Conservation (phyloP, 2,797 vertebrate species). For the Coccyzus lansbergi region DNA sequence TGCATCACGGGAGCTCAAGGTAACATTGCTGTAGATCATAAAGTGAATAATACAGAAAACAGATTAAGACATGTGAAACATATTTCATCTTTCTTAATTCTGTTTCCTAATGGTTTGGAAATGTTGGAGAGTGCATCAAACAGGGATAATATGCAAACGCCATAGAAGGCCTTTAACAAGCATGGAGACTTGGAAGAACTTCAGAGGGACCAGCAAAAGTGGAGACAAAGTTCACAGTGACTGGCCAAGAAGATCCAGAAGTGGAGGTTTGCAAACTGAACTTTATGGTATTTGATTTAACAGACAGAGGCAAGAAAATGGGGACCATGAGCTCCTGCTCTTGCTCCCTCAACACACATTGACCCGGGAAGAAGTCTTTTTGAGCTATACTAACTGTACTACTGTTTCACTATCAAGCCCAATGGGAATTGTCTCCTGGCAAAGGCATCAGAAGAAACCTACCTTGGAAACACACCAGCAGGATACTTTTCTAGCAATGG, state of each 20-base stretch:
- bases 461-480: not conserved
- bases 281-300: not conserved
- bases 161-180: not conserved
- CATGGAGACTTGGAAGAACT: not conserved
- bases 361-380: not conserved
- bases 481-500: not conserved
- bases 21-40: not conserved
- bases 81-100: not conserved
- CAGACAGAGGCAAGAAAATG: not conserved
- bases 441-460: not conserved
- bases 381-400: not conserved
- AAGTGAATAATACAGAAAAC: not conserved
- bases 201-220: not conserved
- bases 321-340: not conserved
- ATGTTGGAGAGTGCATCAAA: constrained; percentile 4
- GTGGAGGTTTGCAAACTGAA: not conserved
- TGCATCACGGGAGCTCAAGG: not conserved
- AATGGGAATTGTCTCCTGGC: not conserved
- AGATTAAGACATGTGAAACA: not conserved
- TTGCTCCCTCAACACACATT: not conserved
- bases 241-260: not conserved
- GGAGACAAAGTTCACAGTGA: not conserved
- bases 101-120: not conserved
- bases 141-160: not conserved
- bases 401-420: not conserved